Percentiles rank a stretch among this genome's conserved stretches.
These are phyloP conservation scores for Protaetia brevitarsis DNA, from an alignment of 1,140 invertebrate species.

Conservation along the genomic window DNA sequence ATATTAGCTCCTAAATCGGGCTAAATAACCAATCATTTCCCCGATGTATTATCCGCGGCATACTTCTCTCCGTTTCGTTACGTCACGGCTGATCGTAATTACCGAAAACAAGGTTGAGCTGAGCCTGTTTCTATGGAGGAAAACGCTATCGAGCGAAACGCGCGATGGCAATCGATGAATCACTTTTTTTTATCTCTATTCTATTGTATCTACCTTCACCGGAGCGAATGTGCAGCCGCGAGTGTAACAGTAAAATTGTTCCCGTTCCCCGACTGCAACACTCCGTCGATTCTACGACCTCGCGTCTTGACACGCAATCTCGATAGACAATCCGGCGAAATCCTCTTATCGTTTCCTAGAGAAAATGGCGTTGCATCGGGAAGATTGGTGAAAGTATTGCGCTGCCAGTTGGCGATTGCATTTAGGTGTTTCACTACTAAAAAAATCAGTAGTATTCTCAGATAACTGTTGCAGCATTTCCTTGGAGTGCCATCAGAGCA, in stretches of 20 bases:
- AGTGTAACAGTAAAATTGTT: background rate
- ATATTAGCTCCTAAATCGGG: background rate
- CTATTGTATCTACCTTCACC: background rate
- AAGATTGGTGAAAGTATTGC: background rate
- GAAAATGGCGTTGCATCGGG: background rate
- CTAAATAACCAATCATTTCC: background rate
- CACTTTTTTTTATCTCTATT: constrained; percentile 5
- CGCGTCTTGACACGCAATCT: background rate
- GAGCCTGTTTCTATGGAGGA: constrained; percentile 9
- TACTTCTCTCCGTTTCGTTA: constrained; percentile 7
- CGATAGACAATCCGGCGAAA: background rate
- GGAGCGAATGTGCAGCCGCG: background rate
- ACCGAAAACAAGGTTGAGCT: constrained; percentile 11
- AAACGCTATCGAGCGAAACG: constrained; percentile 13
- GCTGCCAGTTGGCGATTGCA: background rate
- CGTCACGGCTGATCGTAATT: constrained; percentile 8
- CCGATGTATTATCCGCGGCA: background rate
- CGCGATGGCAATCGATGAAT: constrained; percentile 4
- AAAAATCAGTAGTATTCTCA: no score
- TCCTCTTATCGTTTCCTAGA: background rate
- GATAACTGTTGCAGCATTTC: no score
- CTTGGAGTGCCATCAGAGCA: no score
- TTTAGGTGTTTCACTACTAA: no score
- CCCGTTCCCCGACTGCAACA: no score
- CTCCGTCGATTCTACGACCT: background rate